phyloP scores from a whole-genome alignment of 2,888 invertebrate species.

The Dysmachus trigonus region DNA sequence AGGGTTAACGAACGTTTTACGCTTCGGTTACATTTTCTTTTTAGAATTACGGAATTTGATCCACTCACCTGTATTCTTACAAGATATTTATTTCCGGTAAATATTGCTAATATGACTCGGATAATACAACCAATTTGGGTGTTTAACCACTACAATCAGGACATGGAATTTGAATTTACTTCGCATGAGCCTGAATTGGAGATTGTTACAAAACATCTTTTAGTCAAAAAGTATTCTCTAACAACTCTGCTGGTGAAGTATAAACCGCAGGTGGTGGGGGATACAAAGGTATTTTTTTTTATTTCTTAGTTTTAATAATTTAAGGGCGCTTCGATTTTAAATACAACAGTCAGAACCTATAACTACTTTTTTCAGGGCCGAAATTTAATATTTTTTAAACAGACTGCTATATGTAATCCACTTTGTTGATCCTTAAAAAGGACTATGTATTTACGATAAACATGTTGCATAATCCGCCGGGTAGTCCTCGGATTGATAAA shows the following conservation, averaged over 20 bases:
- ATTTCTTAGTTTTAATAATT: background rate
- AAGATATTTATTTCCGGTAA: slow-evolving; percentile 36
- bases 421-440: too few species aligned
- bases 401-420: too few species aligned
- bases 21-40: slow-evolving; percentile 27
- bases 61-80: slow-evolving; percentile 44
- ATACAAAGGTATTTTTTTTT: background rate
- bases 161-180: slow-evolving; percentile 37
- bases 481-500: too few species aligned
- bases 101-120: background rate
- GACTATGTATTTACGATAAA: too few species aligned
- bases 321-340: too few species aligned
- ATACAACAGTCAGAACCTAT: too few species aligned
- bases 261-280: background rate
- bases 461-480: too few species aligned
- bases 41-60: slow-evolving; percentile 44
- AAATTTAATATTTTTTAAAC: background rate
- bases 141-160: slow-evolving; percentile 43
- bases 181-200: background rate
- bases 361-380: too few species aligned
- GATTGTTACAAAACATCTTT: background rate
- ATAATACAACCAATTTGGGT: slow-evolving; percentile 46
- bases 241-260: background rate
- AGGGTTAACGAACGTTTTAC: background rate
- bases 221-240: background rate